Evolutionary conservation across 2,113 vertebrate genomes (phyloP).

Genomic region (Cercocebus atys): DNA sequence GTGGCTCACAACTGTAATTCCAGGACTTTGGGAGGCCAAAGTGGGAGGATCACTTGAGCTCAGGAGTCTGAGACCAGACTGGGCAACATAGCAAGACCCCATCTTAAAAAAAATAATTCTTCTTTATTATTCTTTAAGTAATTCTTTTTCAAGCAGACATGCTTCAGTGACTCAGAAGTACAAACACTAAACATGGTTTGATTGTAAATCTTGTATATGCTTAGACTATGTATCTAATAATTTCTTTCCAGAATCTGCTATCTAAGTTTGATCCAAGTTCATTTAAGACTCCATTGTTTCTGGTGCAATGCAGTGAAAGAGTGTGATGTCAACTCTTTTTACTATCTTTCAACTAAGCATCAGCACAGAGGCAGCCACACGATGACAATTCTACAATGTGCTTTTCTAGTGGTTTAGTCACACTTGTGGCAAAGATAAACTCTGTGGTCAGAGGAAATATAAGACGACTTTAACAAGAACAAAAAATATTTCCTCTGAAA

Average conservation of each 20-base stretch:
- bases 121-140: constrained; percentile 48
- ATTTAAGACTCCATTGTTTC: not conserved
- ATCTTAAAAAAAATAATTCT: not conserved
- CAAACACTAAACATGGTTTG: not conserved
- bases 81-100: no score
- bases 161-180: not conserved
- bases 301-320: not conserved
- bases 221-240: not conserved
- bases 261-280: not conserved
- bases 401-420: not conserved
- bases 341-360: not conserved
- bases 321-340: not conserved
- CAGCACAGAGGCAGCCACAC: not conserved
- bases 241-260: constrained; percentile 21
- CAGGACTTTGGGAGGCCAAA: no score
- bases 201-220: not conserved
- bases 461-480: not conserved
- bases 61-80: no score
- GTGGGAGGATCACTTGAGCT: no score
- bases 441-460: not conserved
- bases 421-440: not conserved
- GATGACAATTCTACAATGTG: not conserved
- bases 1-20: no score
- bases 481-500: not conserved
- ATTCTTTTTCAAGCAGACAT: constrained; percentile 23